Evolutionary conservation across 2,888 invertebrate genomes (phyloP).

Genomic region (Galerucella nymphaeae): DNA sequence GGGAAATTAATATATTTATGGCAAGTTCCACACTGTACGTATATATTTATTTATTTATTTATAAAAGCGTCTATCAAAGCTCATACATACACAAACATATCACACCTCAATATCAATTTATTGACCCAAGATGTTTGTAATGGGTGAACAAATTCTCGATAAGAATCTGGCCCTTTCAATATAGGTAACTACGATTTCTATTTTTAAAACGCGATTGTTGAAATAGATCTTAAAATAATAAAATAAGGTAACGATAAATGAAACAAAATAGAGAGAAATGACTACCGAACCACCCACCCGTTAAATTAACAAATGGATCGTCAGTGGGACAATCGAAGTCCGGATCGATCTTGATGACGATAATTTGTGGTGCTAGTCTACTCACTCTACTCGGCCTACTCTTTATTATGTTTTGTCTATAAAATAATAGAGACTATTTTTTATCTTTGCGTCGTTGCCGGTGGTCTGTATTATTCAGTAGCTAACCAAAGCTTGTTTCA

Average conservation of each 20-base stretch:
- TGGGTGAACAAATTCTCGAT: slow-evolving; percentile 25
- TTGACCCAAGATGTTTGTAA: slow-evolving; percentile 9
- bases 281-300: slow-evolving; percentile 22
- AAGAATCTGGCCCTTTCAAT: background rate
- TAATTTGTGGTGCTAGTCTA: slow-evolving; percentile 29
- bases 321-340: slow-evolving; percentile 17
- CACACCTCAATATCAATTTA: background rate
- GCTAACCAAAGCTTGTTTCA: slow-evolving; percentile 13
- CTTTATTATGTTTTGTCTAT: slow-evolving; percentile 39
- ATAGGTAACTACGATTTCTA: slow-evolving; percentile 16
- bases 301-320: slow-evolving; percentile 20
- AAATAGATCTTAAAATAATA: no score
- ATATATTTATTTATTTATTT: background rate
- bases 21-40: background rate
- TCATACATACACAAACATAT: background rate
- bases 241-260: background rate
- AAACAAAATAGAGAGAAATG: slow-evolving; percentile 3
- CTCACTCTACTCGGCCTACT: slow-evolving; percentile 25
- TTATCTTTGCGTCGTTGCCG: slow-evolving; percentile 33
- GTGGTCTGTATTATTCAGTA: slow-evolving; percentile 43
- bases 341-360: slow-evolving; percentile 22
- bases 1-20: background rate
- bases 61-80: background rate
- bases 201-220: slow-evolving; percentile 13
- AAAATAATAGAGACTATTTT: slow-evolving; percentile 42